Evolutionary conservation across 2,797 vertebrate species (phyloP).

Genomic region (Enteromius argenteus): DNA sequence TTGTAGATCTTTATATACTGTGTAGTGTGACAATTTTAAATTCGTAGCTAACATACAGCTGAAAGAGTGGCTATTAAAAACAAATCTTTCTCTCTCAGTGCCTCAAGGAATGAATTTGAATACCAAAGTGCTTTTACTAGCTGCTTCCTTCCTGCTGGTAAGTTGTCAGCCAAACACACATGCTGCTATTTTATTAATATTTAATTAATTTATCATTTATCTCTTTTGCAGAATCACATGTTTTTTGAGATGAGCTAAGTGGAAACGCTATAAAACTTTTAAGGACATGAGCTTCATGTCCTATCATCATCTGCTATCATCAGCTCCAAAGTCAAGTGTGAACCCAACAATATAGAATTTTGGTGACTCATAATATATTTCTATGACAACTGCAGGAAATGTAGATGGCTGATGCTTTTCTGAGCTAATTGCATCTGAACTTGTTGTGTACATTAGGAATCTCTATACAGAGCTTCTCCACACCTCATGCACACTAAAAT

Average conservation of each 20-base stretch:
- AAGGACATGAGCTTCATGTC: background rate
- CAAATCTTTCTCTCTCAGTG: slow-evolving; percentile 67
- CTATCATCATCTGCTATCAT: background rate
- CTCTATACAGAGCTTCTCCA: background rate
- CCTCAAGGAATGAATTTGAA: slow-evolving; percentile 71
- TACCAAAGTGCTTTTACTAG: slow-evolving; percentile 77
- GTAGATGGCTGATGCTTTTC: background rate
- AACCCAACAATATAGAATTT: background rate
- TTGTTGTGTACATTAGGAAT: background rate
- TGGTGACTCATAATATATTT: background rate
- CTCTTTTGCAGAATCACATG: slow-evolving; percentile 79
- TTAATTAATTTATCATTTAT: background rate
- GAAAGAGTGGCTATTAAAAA: background rate
- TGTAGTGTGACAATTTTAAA: background rate
- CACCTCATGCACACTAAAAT: background rate
- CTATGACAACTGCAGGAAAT: background rate
- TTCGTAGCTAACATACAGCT: background rate
- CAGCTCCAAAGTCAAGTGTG: background rate
- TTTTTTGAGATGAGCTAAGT: slow-evolving; percentile 84
- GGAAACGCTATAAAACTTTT: background rate
- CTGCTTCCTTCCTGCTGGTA: slow-evolving; percentile 79
- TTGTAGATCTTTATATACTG: background rate
- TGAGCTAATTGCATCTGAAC: background rate
- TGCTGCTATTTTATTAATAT: background rate
- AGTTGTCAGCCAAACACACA: slow-evolving; percentile 49